Evolutionary conservation across 2,113 vertebrate genomes (phyloP).

Genomic region (Sphyrna mokarran): DNA sequence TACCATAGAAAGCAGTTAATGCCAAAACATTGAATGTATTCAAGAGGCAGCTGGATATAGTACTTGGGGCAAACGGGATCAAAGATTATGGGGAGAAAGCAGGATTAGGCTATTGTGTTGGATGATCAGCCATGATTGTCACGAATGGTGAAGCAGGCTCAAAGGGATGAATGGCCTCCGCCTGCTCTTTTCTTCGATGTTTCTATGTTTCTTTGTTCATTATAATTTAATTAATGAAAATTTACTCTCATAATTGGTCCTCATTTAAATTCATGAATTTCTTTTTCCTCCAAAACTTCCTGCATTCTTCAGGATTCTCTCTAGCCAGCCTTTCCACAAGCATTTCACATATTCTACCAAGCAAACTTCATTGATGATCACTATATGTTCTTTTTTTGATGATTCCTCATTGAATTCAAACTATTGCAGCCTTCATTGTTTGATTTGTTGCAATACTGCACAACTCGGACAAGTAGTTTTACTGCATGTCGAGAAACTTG

Average conservation of each 20-base stretch:
- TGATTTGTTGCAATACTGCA: not conserved
- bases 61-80: no score
- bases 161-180: no score
- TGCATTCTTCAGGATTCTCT: not conserved
- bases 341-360: not conserved
- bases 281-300: not conserved
- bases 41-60: no score
- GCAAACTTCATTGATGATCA: conserved; percentile 6
- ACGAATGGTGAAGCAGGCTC: no score
- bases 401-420: not conserved
- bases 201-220: not conserved
- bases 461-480: not conserved
- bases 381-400: not conserved
- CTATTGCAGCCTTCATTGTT: not conserved
- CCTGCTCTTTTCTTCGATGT: no score
- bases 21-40: no score
- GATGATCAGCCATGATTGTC: no score
- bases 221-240: not conserved
- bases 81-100: no score
- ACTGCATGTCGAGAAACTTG: not conserved
- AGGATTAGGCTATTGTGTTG: no score
- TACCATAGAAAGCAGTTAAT: no score
- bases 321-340: not conserved
- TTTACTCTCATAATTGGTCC: not conserved
- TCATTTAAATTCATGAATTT: not conserved